A percentile compares a stretch with the other conserved stretches of the same genome.
Conservation (phyloP, 2,113 vertebrate species). For the Chloropsis hardwickii region DNA sequence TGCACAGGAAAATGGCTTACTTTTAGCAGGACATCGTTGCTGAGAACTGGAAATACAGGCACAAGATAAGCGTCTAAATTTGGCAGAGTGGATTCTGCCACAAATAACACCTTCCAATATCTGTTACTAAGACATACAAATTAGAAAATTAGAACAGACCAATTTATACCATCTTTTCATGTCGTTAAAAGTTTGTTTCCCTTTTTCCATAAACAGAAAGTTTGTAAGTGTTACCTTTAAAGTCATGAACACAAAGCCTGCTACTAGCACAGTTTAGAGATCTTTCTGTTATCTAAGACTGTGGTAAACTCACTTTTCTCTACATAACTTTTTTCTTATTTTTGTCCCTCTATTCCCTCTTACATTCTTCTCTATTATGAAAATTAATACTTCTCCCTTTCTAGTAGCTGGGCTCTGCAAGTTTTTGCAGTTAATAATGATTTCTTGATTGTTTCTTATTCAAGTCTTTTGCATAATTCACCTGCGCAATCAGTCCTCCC, state of each 20-base stretch:
- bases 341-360: neutral
- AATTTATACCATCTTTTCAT: neutral
- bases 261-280: neutral
- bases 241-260: neutral
- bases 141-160: neutral
- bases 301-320: neutral
- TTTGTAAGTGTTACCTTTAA: neutral
- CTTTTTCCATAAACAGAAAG: neutral
- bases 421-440: neutral
- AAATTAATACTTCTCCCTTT: neutral
- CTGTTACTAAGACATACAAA: neutral
- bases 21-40: neutral
- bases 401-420: neutral
- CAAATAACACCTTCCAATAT: neutral
- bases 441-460: neutral
- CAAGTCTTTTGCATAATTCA: neutral
- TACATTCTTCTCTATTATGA: neutral
- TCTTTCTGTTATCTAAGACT: neutral
- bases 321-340: neutral
- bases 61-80: neutral
- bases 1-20: neutral
- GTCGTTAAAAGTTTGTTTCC: neutral
- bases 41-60: neutral
- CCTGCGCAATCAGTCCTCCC: neutral
- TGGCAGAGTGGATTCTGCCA: neutral